phyloP scores from a whole-genome alignment of 2,888 invertebrate species.

The Cylloceria caligata region DNA sequence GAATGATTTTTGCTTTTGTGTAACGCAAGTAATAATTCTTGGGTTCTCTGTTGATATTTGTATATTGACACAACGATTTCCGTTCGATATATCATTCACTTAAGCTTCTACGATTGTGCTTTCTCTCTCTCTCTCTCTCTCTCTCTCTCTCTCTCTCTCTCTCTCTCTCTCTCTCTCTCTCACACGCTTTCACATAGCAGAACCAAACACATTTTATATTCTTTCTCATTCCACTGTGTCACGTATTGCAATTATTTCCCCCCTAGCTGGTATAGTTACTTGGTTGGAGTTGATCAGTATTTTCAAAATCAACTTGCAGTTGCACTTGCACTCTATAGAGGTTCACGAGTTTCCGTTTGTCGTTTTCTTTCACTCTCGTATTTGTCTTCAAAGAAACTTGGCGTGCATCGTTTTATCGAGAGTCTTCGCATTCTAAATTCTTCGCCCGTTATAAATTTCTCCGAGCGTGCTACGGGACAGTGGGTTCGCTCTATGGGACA shows the following conservation, averaged over 20 bases:
- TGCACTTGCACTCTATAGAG: no score
- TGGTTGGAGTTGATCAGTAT: no score
- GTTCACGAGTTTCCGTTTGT: no score
- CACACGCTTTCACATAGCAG: no score
- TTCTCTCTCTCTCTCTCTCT: conserved; percentile 17
- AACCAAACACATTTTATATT: no score
- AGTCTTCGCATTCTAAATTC: conserved; percentile 50
- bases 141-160: conserved; percentile 8
- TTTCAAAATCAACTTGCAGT: no score
- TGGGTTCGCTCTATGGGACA: conserved; percentile 53
- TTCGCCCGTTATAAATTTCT: conserved; percentile 55
- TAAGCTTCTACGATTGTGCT: conserved; percentile 10
- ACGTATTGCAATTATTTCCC: no score
- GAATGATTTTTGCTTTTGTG: neutral
- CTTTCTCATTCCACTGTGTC: no score
- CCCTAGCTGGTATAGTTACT: no score
- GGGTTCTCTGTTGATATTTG: neutral
- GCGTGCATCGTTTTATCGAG: neutral
- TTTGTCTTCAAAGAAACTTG: neutral
- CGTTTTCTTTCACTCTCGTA: conserved; percentile 4
- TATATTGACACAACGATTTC: neutral
- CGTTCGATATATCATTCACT: conserved; percentile 25
- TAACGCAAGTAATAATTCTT: neutral
- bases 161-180: conserved; percentile 8
- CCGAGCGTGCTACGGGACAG: neutral